Evolutionary conservation across 1,140 invertebrate genomes (phyloP).

Genomic region (Cyrtorhinus lividipennis): DNA sequence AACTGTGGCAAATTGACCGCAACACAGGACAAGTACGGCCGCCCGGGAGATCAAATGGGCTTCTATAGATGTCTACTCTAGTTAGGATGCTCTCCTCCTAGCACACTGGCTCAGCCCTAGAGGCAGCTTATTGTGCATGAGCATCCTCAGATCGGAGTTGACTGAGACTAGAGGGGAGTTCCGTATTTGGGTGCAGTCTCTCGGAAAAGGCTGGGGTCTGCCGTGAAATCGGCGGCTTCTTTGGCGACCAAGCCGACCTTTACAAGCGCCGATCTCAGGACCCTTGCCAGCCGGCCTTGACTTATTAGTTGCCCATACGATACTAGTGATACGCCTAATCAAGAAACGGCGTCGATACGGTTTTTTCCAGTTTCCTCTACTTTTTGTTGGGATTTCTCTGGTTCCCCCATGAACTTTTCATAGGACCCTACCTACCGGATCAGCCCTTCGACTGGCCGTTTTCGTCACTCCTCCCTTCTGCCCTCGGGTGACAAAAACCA

Average conservation of each 20-base stretch:
- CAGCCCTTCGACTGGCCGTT: no score
- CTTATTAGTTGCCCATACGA: constrained; percentile 8
- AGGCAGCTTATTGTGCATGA: not conserved
- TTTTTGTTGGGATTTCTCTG: no score
- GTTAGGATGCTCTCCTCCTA: not conserved
- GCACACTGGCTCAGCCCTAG: not conserved
- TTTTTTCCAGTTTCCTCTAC: no score
- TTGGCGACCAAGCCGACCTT: not conserved
- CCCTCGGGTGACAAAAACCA: no score
- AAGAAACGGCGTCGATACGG: no score
- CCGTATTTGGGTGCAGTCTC: not conserved
- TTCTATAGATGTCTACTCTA: not conserved
- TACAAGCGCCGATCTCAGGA: not conserved
- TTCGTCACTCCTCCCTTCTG: no score
- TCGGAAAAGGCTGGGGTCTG: not conserved
- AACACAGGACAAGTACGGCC: not conserved
- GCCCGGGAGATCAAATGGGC: not conserved
- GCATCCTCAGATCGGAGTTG: not conserved
- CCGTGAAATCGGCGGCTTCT: not conserved
- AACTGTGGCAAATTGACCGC: not conserved
- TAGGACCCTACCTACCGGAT: no score
- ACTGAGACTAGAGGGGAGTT: not conserved
- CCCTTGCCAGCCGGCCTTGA: not conserved
- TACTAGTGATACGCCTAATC: not conserved
- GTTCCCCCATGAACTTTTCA: no score